Conservation (phyloP, 1,140 invertebrate genomes). For the Brachionus rotundiformis region DNA sequence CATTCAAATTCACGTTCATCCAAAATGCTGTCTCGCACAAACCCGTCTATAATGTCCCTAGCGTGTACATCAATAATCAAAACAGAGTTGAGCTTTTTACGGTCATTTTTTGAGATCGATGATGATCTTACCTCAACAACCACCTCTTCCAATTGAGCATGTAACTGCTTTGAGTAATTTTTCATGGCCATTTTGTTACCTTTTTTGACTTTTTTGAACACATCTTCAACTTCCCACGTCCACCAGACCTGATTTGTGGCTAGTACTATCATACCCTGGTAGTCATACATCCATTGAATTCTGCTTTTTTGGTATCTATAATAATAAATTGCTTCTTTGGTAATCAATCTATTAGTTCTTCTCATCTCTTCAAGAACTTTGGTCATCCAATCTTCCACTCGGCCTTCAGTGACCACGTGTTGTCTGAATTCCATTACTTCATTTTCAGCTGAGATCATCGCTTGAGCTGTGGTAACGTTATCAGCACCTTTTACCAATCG, state of each 20-base stretch:
- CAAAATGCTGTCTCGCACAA: constrained; percentile 79
- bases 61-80: constrained; percentile 86
- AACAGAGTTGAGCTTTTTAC: constrained; percentile 81
- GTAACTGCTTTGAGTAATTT: constrained; percentile 77
- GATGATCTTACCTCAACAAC: constrained; percentile 70
- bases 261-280: constrained; percentile 82
- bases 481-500: constrained; percentile 70
- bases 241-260: constrained; percentile 86
- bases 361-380: constrained; percentile 79
- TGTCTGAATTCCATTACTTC: constrained; percentile 81
- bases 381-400: constrained; percentile 88
- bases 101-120: constrained; percentile 75
- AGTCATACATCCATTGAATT: constrained; percentile 81
- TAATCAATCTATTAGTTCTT: constrained; percentile 76
- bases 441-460: constrained; percentile 80
- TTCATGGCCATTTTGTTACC: constrained; percentile 84
- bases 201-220: constrained; percentile 71
- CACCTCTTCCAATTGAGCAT: constrained; percentile 79
- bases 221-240: constrained; percentile 87
- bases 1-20: constrained; percentile 82
- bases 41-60: constrained; percentile 80
- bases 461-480: constrained; percentile 71
- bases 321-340: constrained; percentile 81
- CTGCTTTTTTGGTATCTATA: constrained; percentile 69
- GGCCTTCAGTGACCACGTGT: constrained; percentile 68